phyloP scores from a whole-genome alignment of 2,113 vertebrate genomes.

The Puffinus mauretanicus region DNA sequence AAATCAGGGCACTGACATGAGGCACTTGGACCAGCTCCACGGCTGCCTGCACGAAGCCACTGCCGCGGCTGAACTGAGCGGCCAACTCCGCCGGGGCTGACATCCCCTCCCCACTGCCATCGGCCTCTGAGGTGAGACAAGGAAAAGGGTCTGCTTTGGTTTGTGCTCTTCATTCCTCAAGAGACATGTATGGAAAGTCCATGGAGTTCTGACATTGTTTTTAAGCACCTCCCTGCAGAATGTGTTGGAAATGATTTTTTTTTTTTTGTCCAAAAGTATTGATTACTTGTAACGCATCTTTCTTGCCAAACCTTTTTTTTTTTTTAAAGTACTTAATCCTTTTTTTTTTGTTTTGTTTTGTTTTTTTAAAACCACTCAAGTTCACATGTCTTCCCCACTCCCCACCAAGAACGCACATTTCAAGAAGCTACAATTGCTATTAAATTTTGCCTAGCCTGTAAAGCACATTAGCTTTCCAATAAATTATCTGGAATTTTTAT shows the following conservation, averaged over 20 bases:
- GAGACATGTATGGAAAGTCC: not conserved
- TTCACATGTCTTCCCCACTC: not conserved
- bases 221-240: not conserved
- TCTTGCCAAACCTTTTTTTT: not conserved
- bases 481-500: not conserved
- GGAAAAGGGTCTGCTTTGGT: not conserved
- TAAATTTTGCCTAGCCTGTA: not conserved
- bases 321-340: rapidly evolving
- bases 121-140: rapidly evolving
- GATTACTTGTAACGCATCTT: rapidly evolving
- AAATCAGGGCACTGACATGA: not conserved
- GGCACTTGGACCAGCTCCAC: not conserved
- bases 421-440: not conserved
- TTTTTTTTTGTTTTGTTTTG: no score
- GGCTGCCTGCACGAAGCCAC: not conserved
- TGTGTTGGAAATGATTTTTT: not conserved
- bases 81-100: not conserved
- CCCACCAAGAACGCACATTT: not conserved
- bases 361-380: not conserved
- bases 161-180: not conserved
- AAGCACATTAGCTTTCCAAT: not conserved
- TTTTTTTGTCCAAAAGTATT: not conserved
- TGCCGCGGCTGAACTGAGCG: not conserved
- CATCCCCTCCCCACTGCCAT: not conserved
- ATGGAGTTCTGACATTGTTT: not conserved